Evolutionary conservation across 2,797 vertebrate species (phyloP).

Genomic region (Phaenicophaeus curvirostris): DNA sequence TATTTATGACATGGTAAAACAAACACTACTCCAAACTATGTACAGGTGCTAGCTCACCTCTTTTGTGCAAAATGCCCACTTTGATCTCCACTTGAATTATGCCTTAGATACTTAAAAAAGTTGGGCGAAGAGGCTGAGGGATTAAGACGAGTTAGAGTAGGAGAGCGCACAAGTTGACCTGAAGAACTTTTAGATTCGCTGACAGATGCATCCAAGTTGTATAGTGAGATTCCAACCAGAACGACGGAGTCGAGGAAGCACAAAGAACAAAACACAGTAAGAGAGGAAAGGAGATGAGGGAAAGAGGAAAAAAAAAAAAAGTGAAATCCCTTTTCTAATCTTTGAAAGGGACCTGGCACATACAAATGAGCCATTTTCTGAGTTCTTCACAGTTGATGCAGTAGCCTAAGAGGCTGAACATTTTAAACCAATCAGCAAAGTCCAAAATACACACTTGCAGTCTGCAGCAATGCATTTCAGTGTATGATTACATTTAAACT

Average conservation of each 20-base stretch:
- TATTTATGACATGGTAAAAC: not conserved
- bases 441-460: not conserved
- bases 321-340: not conserved
- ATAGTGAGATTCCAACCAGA: slow-evolving; percentile 48
- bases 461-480: not conserved
- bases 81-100: slow-evolving; percentile 78
- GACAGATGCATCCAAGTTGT: slow-evolving; percentile 41
- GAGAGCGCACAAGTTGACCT: slow-evolving; percentile 64
- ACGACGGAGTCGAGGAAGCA: not conserved
- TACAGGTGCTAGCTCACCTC: slow-evolving; percentile 79
- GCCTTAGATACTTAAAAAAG: slow-evolving; percentile 81
- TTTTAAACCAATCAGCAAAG: not conserved
- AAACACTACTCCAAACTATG: not conserved
- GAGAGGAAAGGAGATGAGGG: not conserved
- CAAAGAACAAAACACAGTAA: slow-evolving; percentile 13
- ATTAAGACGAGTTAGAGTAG: slow-evolving; percentile 73
- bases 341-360: not conserved
- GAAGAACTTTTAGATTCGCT: slow-evolving; percentile 58
- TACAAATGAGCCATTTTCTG: not conserved
- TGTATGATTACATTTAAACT: not conserved
- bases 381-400: not conserved
- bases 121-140: slow-evolving; percentile 80
- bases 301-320: not conserved
- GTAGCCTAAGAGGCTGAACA: not conserved
- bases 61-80: slow-evolving; percentile 75